Evolutionary conservation across 2,888 invertebrate genomes (phyloP).

Genomic region (Drosophila anceps): DNA sequence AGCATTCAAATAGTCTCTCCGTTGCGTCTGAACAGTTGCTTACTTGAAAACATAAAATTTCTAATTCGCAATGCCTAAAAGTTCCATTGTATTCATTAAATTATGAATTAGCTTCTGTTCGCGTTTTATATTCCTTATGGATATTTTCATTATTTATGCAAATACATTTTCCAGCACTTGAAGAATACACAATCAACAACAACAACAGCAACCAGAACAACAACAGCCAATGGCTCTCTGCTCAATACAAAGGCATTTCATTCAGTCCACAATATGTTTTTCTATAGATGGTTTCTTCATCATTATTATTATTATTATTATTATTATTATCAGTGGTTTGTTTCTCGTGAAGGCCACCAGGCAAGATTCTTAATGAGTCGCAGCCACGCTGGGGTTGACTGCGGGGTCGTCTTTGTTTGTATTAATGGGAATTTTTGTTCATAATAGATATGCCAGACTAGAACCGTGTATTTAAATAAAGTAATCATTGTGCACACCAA

Average conservation of each 20-base stretch:
- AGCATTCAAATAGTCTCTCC: background rate
- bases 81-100: constrained; percentile 5
- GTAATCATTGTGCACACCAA: too few species aligned
- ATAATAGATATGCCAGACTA: background rate
- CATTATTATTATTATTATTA: constrained; percentile 33
- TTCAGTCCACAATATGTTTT: constrained; percentile 41
- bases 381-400: constrained; percentile 11
- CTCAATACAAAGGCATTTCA: constrained; percentile 45
- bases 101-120: constrained; percentile 11
- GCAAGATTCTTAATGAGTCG: constrained; percentile 23
- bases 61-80: background rate
- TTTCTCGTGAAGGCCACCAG: constrained; percentile 34
- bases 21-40: background rate
- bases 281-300: constrained; percentile 9
- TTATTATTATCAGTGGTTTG: constrained; percentile 35
- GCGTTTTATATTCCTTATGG: background rate
- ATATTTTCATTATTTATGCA: constrained; percentile 27
- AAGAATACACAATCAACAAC: background rate
- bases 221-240: constrained; percentile 5
- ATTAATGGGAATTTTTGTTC: constrained; percentile 8
- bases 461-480: background rate
- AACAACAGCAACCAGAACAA: background rate
- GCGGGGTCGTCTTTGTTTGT: constrained; percentile 20
- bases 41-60: background rate
- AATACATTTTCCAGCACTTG: constrained; percentile 29